A percentile compares a stretch with the other conserved stretches of the same genome.
Conservation (phyloP, 2,113 vertebrate species). For the Rattus rattus region DNA sequence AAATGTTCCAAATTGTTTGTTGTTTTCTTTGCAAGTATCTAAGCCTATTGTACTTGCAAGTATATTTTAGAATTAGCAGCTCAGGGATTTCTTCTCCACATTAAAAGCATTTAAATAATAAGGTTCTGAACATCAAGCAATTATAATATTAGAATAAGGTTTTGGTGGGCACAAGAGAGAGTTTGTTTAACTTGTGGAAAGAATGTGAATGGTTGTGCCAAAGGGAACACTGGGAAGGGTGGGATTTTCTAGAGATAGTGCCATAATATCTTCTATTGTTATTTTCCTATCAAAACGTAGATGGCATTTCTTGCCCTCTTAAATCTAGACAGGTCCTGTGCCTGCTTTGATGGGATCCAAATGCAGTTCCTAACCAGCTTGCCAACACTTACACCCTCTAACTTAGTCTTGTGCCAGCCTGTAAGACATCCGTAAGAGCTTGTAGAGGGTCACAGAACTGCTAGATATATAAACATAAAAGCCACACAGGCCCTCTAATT, state of each 20-base stretch:
- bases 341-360: neutral
- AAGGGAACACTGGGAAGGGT: neutral
- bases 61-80: conserved; percentile 22
- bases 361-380: neutral
- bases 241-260: neutral
- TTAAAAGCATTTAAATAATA: conserved; percentile 20
- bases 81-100: neutral
- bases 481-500: neutral
- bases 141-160: neutral
- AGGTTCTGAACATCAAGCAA: neutral
- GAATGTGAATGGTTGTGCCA: conserved; percentile 25
- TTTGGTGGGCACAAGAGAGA: neutral
- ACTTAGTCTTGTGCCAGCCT: neutral
- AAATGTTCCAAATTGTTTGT: neutral
- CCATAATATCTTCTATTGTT: neutral
- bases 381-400: neutral
- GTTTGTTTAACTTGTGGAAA: conserved; percentile 9
- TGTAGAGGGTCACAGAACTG: neutral
- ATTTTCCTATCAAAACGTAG: neutral
- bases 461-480: neutral
- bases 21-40: neutral
- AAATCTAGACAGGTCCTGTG: neutral
- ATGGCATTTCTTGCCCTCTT: neutral
- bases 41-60: conserved; percentile 33
- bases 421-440: neutral